A percentile compares a stretch with the other conserved stretches of the same genome.
phyloP scores from a whole-genome alignment of 2,113 vertebrate genomes.

The Corynorhinus townsendii region DNA sequence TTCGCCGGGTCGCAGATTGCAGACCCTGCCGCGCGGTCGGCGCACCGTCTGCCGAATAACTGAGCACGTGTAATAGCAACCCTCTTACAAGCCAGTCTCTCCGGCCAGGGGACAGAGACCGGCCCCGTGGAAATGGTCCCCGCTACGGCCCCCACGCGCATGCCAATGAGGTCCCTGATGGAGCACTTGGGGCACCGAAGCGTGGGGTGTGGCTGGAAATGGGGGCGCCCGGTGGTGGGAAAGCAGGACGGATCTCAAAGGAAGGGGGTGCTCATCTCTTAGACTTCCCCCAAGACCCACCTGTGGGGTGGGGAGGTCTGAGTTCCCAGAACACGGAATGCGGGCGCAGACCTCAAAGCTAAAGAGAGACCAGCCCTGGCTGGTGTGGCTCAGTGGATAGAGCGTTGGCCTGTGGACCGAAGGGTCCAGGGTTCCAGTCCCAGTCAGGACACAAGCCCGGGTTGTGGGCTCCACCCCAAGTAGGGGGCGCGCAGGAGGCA shows the following conservation, averaged over 20 bases:
- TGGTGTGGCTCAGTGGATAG: too few species aligned
- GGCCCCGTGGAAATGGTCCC: accelerated
- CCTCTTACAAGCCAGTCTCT: not conserved
- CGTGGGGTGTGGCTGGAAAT: too few species aligned
- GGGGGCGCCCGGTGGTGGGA: accelerated
- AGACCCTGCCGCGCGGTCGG: not conserved
- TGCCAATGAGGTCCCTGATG: accelerated
- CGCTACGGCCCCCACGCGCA: accelerated
- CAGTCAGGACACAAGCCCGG: not conserved
- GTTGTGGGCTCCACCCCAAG: too few species aligned
- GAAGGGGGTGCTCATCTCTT: accelerated
- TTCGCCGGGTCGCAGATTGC: not conserved
- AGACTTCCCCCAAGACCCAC: not conserved
- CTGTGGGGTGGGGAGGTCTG: too few species aligned
- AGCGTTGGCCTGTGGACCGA: too few species aligned
- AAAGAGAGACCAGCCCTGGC: too few species aligned
- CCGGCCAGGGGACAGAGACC: accelerated
- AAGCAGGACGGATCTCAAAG: accelerated
- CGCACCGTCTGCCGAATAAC: not conserved
- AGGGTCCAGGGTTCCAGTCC: too few species aligned
- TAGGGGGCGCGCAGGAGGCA: too few species aligned
- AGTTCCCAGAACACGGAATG: accelerated
- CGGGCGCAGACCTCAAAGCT: not conserved
- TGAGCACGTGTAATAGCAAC: not conserved
- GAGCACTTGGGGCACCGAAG: too few species aligned